Evolutionary conservation across 2,113 vertebrate species (phyloP).

Genomic region (Tenebrosternarchus preto): DNA sequence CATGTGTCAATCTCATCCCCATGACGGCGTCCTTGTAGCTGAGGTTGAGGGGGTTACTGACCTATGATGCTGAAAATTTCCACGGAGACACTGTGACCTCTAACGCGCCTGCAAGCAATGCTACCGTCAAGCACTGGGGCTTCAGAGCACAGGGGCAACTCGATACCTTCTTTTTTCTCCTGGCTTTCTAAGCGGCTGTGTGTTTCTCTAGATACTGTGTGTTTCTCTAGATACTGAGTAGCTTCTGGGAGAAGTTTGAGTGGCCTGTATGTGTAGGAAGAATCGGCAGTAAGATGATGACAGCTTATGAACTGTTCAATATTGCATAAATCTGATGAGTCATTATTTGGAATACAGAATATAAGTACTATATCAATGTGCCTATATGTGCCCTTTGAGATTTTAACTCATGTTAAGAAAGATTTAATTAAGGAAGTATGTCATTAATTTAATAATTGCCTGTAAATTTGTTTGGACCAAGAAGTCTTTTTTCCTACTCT

Average conservation of each 20-base stretch:
- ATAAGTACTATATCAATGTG: too few species aligned
- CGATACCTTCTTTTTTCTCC: conserved; percentile 62
- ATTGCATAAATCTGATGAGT: too few species aligned
- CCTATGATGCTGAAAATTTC: conserved; percentile 55
- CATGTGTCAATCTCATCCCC: conserved; percentile 65
- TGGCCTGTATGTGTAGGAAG: background rate
- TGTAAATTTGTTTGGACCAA: background rate
- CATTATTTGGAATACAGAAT: too few species aligned
- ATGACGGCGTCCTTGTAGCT: conserved; percentile 64
- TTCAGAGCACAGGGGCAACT: conserved; percentile 52
- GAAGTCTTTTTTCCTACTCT: background rate
- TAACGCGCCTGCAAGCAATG: conserved; percentile 63
- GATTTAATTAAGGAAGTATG: too few species aligned
- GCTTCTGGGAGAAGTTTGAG: conserved; percentile 7
- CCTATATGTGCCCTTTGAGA: too few species aligned
- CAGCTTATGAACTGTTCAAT: too few species aligned
- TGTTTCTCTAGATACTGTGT: conserved; percentile 18
- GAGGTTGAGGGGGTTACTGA: conserved; percentile 43
- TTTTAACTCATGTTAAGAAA: too few species aligned
- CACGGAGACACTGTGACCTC: conserved; percentile 68
- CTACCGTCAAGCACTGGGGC: conserved; percentile 48
- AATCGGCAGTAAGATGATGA: too few species aligned
- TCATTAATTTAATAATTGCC: background rate
- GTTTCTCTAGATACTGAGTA: conserved; percentile 29
- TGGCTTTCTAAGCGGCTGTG: conserved; percentile 18